phyloP scores from a whole-genome alignment of 2,113 vertebrate genomes.

The Alouatta palliata region DNA sequence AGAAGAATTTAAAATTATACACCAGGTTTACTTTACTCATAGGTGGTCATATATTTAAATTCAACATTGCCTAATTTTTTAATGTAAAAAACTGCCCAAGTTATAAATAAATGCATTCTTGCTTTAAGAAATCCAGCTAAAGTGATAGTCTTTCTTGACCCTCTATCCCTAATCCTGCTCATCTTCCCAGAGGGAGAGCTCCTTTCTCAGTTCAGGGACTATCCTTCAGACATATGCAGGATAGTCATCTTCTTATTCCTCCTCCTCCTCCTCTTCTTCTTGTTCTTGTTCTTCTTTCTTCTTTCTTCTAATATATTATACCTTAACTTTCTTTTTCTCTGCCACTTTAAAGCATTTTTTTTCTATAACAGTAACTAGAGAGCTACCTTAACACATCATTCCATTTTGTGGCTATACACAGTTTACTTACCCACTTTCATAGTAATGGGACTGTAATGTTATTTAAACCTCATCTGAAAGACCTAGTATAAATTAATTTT shows the following conservation, averaged over 20 bases:
- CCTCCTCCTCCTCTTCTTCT: too few species aligned
- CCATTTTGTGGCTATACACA: not conserved
- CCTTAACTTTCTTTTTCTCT: not conserved
- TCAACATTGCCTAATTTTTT: not conserved
- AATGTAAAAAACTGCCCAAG: not conserved
- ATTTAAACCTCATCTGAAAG: not conserved
- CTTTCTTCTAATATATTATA: not conserved
- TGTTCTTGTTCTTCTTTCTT: too few species aligned
- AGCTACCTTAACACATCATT: not conserved
- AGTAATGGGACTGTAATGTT: not conserved
- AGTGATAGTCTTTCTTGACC: not conserved
- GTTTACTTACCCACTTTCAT: not conserved
- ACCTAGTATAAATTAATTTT: not conserved
- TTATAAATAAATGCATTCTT: not conserved
- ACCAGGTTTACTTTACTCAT: conserved; percentile 6
- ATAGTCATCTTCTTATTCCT: too few species aligned
- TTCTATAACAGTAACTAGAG: not conserved
- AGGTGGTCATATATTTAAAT: not conserved
- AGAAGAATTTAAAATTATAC: conserved; percentile 29
- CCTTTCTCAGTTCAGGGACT: not conserved
- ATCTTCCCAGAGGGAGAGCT: rapidly evolving
- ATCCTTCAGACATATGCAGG: not conserved
- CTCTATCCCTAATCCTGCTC: rapidly evolving
- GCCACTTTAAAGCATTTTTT: not conserved
- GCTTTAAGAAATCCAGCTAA: not conserved